phyloP scores from a whole-genome alignment of 2,113 vertebrate species.

The Fulmarus glacialis region DNA sequence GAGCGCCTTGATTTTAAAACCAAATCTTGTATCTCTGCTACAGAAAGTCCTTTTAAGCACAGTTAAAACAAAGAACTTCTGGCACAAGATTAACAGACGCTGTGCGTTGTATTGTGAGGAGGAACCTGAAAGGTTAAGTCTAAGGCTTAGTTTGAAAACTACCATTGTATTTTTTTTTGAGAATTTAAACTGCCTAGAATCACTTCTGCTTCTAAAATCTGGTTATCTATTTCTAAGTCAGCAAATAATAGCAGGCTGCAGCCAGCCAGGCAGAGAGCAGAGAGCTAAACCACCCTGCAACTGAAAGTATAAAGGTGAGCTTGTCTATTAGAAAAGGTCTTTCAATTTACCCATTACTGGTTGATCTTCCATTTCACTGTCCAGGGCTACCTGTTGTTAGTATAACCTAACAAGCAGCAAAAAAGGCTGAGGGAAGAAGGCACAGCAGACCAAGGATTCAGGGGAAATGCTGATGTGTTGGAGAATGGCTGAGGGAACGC shows the following conservation, averaged over 20 bases:
- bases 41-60: background rate
- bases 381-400: background rate
- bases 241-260: background rate
- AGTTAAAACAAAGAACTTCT: background rate
- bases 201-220: background rate
- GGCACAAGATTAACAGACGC: background rate
- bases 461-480: background rate
- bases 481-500: too few species aligned
- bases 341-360: background rate
- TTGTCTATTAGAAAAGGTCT: background rate
- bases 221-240: background rate
- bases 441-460: background rate
- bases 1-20: background rate
- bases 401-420: background rate
- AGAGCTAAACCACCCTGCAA: background rate
- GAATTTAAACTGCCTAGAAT: background rate
- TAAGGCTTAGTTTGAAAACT: background rate
- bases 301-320: background rate
- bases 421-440: background rate
- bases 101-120: rapidly evolving
- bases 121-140: background rate
- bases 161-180: background rate
- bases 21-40: background rate
- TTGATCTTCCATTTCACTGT: background rate
- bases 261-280: background rate